These are phyloP conservation scores for Ariolimax columbianus DNA, from an alignment of 2,888 invertebrate genomes.

Conservation along the genomic window DNA sequence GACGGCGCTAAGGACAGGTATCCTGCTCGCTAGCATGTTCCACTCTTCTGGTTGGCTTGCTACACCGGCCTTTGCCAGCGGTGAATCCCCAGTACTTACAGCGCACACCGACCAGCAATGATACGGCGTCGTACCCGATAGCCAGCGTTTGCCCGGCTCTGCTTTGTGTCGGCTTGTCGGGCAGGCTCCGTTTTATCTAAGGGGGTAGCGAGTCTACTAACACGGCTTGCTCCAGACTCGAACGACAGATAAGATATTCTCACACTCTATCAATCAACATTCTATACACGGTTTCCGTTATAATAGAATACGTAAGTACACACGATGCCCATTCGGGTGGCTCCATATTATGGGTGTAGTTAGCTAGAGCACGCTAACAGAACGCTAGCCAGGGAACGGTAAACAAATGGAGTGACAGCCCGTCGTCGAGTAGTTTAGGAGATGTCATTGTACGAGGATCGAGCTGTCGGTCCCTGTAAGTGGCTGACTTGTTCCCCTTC, in stretches of 20 bases:
- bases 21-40: background rate
- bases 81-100: background rate
- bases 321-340: background rate
- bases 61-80: background rate
- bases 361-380: too few species aligned
- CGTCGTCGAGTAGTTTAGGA: too few species aligned
- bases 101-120: background rate
- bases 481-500: too few species aligned
- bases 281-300: background rate
- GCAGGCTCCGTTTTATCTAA: background rate
- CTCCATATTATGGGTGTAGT: too few species aligned
- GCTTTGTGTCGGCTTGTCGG: background rate
- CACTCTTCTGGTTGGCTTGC: conserved; percentile 4
- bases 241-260: background rate
- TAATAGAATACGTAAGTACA: background rate
- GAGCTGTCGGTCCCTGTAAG: too few species aligned
- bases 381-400: too few species aligned
- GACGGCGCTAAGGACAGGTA: conserved; percentile 28
- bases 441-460: too few species aligned
- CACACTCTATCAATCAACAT: background rate
- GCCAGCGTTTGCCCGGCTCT: background rate
- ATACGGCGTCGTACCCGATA: background rate
- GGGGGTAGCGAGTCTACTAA: conserved; percentile 12
- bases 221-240: background rate
- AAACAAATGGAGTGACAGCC: too few species aligned